Evolutionary conservation across 2,888 invertebrate species (phyloP), one percentile per base, ranked within the genome.

Genomic region (Podabrus alpinus): DNA sequence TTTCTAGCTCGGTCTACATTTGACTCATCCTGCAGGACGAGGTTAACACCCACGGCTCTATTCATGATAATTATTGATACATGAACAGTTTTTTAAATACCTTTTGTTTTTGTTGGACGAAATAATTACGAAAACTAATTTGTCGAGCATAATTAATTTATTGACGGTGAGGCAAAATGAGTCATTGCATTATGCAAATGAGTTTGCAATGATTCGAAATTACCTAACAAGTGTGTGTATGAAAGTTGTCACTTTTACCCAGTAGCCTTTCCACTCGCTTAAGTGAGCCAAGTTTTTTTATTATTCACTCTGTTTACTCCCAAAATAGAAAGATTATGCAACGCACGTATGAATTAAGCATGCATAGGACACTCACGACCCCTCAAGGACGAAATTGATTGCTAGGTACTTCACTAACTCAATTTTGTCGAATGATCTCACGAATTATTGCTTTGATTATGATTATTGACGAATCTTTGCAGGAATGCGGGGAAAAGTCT

Each of bases 281-380:
- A 45, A 45, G 45, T 45, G 45, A 45, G 45, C 45, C 45, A 45
- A 45, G 45, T 13, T n/a, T 45, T 45, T 45, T 45, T 45, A 45
- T 9, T 45, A 45, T 45, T 45, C 45, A 45, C n/a, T 45, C n/a
- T 45, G 45, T 45, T 45, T 45, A 64, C 19, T 64, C 21, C 19
- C 21, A 64, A 64, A 64, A 64, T 64, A 64, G 62, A 64, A 19
- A 15, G 19, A 64, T 64, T 64, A 64, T 64, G 62, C 62, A 64
- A 64, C 21, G 21, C 62, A 21, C 62, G 62, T 64, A 19, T 19
- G 21, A 21, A 64, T 19, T 64, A 64, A n/a, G 21, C 21, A 64
- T 62, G 16, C 19, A 64, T 17, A 19, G 62, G 62, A 62, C 4
- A 64, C 62, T 19, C n/a, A 7, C 62, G 62, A 64, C 21, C n/a